Conservation (phyloP, 2,797 vertebrate genomes). For the Falco biarmicus region DNA sequence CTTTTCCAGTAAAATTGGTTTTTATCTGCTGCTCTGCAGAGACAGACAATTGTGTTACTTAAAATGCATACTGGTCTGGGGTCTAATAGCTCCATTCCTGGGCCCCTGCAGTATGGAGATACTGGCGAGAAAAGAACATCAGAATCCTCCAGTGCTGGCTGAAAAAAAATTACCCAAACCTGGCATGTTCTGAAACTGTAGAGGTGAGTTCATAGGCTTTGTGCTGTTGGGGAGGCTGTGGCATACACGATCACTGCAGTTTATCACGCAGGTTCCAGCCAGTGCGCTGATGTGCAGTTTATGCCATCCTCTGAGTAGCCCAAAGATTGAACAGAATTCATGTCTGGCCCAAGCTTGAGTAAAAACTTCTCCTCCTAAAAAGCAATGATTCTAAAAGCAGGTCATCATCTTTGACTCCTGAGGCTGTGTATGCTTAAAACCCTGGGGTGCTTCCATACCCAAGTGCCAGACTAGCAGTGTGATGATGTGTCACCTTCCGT, state of each 20-base stretch:
- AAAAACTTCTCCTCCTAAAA: neutral
- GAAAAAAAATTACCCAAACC: neutral
- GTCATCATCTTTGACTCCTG: accelerated
- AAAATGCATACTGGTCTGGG: neutral
- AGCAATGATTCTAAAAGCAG: neutral
- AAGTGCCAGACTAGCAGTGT: neutral
- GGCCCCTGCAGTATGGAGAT: neutral
- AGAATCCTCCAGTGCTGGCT: neutral
- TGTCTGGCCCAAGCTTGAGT: neutral
- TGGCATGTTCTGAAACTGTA: neutral
- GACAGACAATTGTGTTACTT: neutral
- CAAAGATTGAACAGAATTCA: neutral
- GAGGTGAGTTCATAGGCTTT: neutral
- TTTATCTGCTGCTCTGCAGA: neutral
- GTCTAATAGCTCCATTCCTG: neutral
- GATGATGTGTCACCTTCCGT: neutral
- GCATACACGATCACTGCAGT: accelerated
- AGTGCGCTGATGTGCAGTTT: neutral
- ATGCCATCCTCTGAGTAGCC: neutral
- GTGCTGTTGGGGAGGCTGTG: neutral
- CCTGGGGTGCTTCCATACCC: neutral
- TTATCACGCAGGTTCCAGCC: accelerated
- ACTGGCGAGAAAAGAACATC: neutral
- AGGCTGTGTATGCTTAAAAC: neutral
- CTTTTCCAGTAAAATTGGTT: neutral